Evolutionary conservation across 2,888 invertebrate species (phyloP).

Genomic region (Apodemia hepburni): DNA sequence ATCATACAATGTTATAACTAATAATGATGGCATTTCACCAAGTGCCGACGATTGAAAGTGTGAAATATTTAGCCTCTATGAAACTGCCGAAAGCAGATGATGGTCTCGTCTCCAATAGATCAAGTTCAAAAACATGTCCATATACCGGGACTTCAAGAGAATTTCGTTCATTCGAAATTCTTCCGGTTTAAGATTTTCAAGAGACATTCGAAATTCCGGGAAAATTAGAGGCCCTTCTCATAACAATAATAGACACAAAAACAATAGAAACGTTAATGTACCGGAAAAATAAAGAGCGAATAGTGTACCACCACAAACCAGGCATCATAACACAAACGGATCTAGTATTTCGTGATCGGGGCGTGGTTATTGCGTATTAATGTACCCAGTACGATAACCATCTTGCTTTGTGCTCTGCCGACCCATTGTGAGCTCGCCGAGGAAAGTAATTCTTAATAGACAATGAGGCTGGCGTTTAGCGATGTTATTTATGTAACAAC

Average conservation of each 20-base stretch:
- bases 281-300: conserved; percentile 52
- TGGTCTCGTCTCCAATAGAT: too few relatives aligned
- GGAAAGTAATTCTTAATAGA: conserved; percentile 77
- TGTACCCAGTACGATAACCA: conserved; percentile 63
- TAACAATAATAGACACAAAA: neutral
- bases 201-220: neutral
- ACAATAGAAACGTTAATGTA: conserved; percentile 43
- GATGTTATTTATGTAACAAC: conserved; percentile 69
- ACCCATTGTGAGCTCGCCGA: conserved; percentile 62
- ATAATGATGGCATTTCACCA: too few relatives aligned
- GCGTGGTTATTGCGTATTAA: conserved; percentile 73
- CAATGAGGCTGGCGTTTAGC: conserved; percentile 71
- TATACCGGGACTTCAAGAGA: too few relatives aligned
- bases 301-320: conserved; percentile 10
- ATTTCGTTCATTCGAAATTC: neutral
- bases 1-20: too few relatives aligned
- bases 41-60: too few relatives aligned
- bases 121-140: too few relatives aligned
- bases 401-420: conserved; percentile 68
- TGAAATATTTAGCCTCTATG: too few relatives aligned
- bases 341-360: conserved; percentile 73
- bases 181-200: too few relatives aligned
- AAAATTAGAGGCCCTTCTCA: neutral
- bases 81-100: too few relatives aligned
- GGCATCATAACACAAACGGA: conserved; percentile 46